Base-by-base conservation (phyloP, 2,113 vertebrate genomes). In the Etheostoma cragini region DNA sequence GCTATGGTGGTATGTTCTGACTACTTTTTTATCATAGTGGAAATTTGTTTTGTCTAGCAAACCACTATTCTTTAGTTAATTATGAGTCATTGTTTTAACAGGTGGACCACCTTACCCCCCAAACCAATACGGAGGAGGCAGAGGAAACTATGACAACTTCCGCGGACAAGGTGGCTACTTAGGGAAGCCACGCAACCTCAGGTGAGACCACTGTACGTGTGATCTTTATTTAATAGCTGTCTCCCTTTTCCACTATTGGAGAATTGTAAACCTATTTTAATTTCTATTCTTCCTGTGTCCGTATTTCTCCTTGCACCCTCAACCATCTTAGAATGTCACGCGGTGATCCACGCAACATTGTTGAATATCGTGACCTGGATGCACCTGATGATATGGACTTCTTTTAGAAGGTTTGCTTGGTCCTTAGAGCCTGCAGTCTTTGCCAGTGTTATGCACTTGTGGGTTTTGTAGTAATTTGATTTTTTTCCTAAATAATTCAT, bases 301-400 rank as follows among this genome's bases (percentile, higher is more conserved):
- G n/a, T 15, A 30, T 76, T 45, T 47, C 35, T 49, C 10, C n/a
- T 75, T 11, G 22, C 57, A 30, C 70, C 38, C 1, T 69, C 24
- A 24, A 62, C 61, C 52, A 22, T 56, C 56, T n/a, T 88, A 98
- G 97, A 92, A 97, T 98, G 96, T 94, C 96, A 38, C 95, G 97
- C 5, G 96, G 97, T 0, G 97, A 98, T 84, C 97, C 97, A 17
- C 94, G 97, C 21, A 96, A 96, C 84, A 97, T 98, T 72, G 95
- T 98, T 17, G 97, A 98, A 60, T 98, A 98, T 70, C 93, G 96
- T 1, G 97, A 98, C 89, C 93, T 98, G 86, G 97, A 98, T 15
- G 97, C 97, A 8, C 97, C 97, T 0, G 97, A 98, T 11, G 97
- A 98, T 2, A 95, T 97, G 42, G 97, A 98, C 77, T 98, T 98